A percentile compares a stretch with the other conserved stretches of the same genome.
These are phyloP conservation scores for Leptinotarsa lineolata DNA, from an alignment of 1,140 invertebrate genomes.

Conservation along the genomic window DNA sequence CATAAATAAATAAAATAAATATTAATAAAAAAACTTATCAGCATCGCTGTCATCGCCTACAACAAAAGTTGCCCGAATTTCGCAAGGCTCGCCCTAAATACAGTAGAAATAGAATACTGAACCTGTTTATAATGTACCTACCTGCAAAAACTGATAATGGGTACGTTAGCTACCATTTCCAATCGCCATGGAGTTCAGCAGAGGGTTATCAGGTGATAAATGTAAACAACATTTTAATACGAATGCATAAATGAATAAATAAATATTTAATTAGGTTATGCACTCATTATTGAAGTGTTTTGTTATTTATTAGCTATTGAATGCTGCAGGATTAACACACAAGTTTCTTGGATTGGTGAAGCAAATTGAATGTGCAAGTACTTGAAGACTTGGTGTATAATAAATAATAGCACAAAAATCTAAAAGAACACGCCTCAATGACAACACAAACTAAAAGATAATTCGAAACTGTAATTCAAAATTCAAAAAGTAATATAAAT, in stretches of 20 bases:
- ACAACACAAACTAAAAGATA: no score
- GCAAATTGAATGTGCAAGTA: no score
- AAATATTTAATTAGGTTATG: slow-evolving; percentile 1
- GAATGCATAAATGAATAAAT: slow-evolving; percentile 7
- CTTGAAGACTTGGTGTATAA: no score
- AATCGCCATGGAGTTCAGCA: not conserved
- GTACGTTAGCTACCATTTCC: not conserved
- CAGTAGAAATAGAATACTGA: not conserved
- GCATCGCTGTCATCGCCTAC: not conserved
- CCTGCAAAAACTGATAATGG: not conserved
- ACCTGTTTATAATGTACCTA: not conserved
- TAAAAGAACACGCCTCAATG: no score
- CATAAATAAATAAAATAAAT: not conserved
- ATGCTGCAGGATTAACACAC: no score
- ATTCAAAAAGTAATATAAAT: no score
- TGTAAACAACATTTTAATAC: slow-evolving; percentile 7
- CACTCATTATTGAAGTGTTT: not conserved
- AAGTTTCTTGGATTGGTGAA: no score
- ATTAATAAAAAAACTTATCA: slow-evolving; percentile 4
- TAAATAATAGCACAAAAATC: no score
- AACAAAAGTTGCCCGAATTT: not conserved
- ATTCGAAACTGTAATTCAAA: no score
- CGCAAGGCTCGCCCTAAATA: not conserved
- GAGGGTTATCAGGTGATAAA: slow-evolving; percentile 8
- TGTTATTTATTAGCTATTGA: not conserved